phyloP scores from a whole-genome alignment of 1,140 invertebrate genomes.

The Drosophila saltans region DNA sequence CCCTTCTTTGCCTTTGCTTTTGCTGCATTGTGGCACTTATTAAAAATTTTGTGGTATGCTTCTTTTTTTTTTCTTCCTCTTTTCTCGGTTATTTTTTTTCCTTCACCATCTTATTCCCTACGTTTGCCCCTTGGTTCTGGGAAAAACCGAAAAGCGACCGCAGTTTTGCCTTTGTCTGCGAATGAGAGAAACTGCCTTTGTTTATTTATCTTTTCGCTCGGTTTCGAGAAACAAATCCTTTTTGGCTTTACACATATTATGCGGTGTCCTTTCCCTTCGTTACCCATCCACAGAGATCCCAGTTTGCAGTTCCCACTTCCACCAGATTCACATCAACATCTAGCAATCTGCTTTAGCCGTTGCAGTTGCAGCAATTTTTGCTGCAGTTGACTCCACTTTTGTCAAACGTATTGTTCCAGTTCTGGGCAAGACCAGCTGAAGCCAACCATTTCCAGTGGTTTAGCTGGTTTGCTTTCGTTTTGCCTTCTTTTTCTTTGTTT shows the following conservation, averaged over 20 bases:
- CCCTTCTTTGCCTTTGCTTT: constrained; percentile 20
- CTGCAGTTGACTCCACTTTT: constrained; percentile 81
- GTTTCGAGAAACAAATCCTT: constrained; percentile 82
- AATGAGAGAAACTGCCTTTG: constrained; percentile 65
- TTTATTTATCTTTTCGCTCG: constrained; percentile 82
- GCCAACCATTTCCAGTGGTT: constrained; percentile 33
- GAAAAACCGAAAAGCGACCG: not conserved
- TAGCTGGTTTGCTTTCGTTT: constrained; percentile 39
- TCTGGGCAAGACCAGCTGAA: constrained; percentile 19
- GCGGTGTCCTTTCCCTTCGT: constrained; percentile 43
- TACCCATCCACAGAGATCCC: constrained; percentile 13
- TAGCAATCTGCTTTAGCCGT: constrained; percentile 13
- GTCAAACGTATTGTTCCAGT: constrained; percentile 75
- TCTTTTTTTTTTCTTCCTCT: constrained; percentile 24
- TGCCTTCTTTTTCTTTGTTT: constrained; percentile 13
- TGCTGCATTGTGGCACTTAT: constrained; percentile 78
- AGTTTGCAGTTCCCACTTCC: constrained; percentile 11
- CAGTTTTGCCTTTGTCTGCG: constrained; percentile 5
- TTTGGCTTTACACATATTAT: constrained; percentile 82
- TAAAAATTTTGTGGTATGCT: constrained; percentile 45
- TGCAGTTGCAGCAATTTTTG: constrained; percentile 66
- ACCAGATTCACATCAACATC: not conserved
- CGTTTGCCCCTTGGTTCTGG: not conserved
- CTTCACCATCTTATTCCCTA: not conserved
- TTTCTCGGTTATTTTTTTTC: not conserved